These are phyloP conservation scores for Catonia carolina DNA, from an alignment of 2,888 invertebrate species.

Conservation along the genomic window DNA sequence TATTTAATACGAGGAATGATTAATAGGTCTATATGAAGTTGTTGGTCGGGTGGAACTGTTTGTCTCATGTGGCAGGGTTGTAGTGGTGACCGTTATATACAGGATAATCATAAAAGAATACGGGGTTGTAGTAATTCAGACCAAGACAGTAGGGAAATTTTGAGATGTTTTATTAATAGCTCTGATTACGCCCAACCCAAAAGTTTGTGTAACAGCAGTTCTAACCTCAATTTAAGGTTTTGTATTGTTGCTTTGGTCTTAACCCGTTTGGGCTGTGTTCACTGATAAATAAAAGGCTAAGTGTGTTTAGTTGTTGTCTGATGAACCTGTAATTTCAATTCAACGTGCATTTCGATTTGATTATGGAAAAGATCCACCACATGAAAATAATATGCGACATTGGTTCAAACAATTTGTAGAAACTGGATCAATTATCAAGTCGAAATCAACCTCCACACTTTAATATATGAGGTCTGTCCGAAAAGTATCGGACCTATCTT, in stretches of 20 bases:
- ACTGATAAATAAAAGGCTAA: background rate
- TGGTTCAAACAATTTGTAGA: background rate
- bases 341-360: background rate
- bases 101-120: too few relatives aligned
- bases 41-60: too few relatives aligned
- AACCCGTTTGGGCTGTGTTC: background rate
- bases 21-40: too few relatives aligned
- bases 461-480: too few relatives aligned
- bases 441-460: background rate
- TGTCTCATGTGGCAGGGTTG: too few relatives aligned
- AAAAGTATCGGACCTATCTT: background rate
- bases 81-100: too few relatives aligned
- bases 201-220: conserved; percentile 2
- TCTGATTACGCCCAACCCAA: background rate
- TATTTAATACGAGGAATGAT: too few relatives aligned
- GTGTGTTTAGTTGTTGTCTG: background rate
- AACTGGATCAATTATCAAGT: background rate
- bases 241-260: background rate
- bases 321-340: background rate
- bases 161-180: background rate
- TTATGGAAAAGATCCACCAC: background rate
- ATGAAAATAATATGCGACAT: background rate
- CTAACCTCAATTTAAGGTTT: background rate
- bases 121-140: conserved; percentile 11
- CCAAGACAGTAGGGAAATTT: background rate